Conservation (phyloP, 2,113 vertebrate species). For the Chionis minor region DNA sequence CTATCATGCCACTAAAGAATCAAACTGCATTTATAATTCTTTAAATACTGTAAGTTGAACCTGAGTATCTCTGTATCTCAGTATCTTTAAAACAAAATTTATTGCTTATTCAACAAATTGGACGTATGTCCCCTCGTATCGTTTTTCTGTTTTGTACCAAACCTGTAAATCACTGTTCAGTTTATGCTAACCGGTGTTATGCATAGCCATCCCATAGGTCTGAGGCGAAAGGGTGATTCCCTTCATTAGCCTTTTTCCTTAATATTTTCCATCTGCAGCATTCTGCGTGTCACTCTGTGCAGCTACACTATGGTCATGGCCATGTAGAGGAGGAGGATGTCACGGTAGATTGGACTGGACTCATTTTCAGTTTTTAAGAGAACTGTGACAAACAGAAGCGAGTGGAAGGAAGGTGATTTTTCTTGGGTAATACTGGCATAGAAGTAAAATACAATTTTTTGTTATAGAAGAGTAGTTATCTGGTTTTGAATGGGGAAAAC, state of each 20-base stretch:
- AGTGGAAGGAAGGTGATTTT: background rate
- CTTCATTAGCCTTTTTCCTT: background rate
- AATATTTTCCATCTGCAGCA: background rate
- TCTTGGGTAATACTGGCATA: background rate
- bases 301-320: background rate
- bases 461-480: background rate
- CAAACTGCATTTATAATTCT: background rate
- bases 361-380: background rate
- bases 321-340: background rate
- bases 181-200: background rate
- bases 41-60: background rate
- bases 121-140: background rate
- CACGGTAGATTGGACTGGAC: background rate
- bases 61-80: background rate
- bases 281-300: background rate
- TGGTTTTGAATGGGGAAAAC: background rate
- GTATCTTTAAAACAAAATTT: background rate
- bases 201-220: rapidly evolving
- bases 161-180: background rate
- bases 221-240: background rate
- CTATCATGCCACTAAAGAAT: background rate
- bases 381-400: background rate
- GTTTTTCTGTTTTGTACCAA: background rate
- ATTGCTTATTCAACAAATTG: background rate
- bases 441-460: background rate